These are phyloP conservation scores for Cichlasoma orientale DNA, from an alignment of 2,797 vertebrate genomes.

Conservation along the genomic window DNA sequence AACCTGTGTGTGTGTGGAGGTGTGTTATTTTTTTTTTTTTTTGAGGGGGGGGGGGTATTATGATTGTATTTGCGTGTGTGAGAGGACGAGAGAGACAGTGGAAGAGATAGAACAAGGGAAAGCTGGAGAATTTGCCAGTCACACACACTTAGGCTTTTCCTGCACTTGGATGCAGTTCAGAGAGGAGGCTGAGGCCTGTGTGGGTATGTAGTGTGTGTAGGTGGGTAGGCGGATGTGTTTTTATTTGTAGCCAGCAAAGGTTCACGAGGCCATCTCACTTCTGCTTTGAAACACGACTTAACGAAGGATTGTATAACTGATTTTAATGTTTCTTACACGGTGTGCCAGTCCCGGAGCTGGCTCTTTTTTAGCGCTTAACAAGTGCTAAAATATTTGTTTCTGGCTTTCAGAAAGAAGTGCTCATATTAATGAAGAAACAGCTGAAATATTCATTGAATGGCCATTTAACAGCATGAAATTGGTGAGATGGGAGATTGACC, in stretches of 20 bases:
- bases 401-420: background rate
- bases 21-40: background rate
- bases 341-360: background rate
- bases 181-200: slow-evolving; percentile 49
- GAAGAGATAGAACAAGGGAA: slow-evolving; percentile 28
- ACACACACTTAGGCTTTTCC: slow-evolving; percentile 55
- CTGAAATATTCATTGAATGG: background rate
- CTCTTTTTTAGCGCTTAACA: background rate
- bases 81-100: background rate
- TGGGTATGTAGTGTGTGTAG: slow-evolving; percentile 16
- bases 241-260: slow-evolving; percentile 52
- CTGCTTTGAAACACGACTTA: slow-evolving; percentile 53
- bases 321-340: slow-evolving; percentile 13
- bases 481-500: background rate
- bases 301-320: slow-evolving; percentile 44
- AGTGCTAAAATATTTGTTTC: background rate
- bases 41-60: background rate
- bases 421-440: background rate
- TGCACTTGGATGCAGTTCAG: slow-evolving; percentile 54
- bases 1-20: slow-evolving; percentile 36
- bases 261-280: slow-evolving; percentile 51
- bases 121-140: slow-evolving; percentile 43
- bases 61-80: slow-evolving; percentile 13
- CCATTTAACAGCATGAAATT: background rate
- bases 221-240: slow-evolving; percentile 50